These are phyloP conservation scores for Matsumurasca onukii DNA, from an alignment of 1,140 invertebrate genomes.

Conservation along the genomic window DNA sequence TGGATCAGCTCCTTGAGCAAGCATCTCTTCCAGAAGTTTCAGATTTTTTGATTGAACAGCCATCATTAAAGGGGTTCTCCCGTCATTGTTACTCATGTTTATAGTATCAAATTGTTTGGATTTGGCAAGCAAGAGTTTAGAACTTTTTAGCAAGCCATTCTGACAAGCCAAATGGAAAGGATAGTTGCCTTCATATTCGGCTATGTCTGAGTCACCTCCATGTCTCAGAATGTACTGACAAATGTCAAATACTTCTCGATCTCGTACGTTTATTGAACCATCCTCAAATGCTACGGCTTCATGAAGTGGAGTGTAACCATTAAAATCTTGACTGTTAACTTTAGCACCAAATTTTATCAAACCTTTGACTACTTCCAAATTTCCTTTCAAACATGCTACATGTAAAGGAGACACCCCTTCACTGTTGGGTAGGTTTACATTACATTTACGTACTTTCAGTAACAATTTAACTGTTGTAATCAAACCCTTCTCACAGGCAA, in stretches of 20 bases:
- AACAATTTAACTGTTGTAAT: neutral
- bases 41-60: conserved; percentile 53
- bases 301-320: conserved; percentile 37
- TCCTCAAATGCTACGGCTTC: conserved; percentile 34
- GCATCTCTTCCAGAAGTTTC: conserved; percentile 49
- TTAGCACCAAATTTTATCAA: conserved; percentile 38
- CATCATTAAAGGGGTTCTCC: conserved; percentile 50
- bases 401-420: conserved; percentile 39
- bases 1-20: conserved; percentile 50
- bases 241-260: conserved; percentile 22
- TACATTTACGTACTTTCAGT: neutral
- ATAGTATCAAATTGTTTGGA: conserved; percentile 17
- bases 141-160: conserved; percentile 37
- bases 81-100: conserved; percentile 36
- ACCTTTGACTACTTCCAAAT: conserved; percentile 35
- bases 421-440: conserved; percentile 35
- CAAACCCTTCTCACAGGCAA: neutral
- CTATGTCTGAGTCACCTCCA: conserved; percentile 28
- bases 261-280: neutral
- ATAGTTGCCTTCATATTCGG: conserved; percentile 20
- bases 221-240: conserved; percentile 27
- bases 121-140: conserved; percentile 32
- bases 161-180: conserved; percentile 37
- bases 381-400: conserved; percentile 36
- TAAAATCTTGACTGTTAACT: conserved; percentile 34